These are phyloP conservation scores for Rhinolophus ferrumequinum DNA, from an alignment of 2,113 vertebrate genomes.

Conservation along the genomic window DNA sequence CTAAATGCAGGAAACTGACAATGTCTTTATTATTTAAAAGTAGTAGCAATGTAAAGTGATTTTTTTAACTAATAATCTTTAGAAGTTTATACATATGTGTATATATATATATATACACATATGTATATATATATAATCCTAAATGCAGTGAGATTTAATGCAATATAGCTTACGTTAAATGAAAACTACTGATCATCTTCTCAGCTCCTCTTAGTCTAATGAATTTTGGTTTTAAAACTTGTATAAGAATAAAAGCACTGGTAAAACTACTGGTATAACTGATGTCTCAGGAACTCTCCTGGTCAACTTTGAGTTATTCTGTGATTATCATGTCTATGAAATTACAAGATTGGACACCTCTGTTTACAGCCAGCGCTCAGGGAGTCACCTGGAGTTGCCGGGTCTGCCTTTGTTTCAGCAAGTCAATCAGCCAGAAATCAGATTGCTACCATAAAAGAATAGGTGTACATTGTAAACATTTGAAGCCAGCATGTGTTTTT, in stretches of 20 bases:
- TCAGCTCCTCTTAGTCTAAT: slow-evolving; percentile 37
- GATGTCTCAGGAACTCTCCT: neutral
- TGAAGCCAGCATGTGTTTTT: slow-evolving; percentile 3
- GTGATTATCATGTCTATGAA: slow-evolving; percentile 20
- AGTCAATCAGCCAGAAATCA: slow-evolving; percentile 47
- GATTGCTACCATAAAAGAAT: slow-evolving; percentile 14
- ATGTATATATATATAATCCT: neutral
- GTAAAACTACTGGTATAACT: neutral
- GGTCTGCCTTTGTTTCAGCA: slow-evolving; percentile 22
- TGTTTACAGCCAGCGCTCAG: neutral
- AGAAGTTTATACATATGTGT: neutral
- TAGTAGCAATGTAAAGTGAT: neutral
- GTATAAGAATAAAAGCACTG: neutral
- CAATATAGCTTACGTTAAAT: neutral
- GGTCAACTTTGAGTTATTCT: neutral
- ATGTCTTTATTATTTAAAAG: slow-evolving; percentile 24
- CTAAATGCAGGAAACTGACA: slow-evolving; percentile 18
- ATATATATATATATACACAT: neutral
- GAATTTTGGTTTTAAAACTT: slow-evolving; percentile 35
- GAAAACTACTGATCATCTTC: slow-evolving; percentile 9
- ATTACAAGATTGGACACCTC: neutral
- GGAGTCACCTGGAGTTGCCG: slow-evolving; percentile 2
- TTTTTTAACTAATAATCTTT: slow-evolving; percentile 40
- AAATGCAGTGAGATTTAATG: slow-evolving; percentile 22
- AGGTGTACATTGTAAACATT: neutral